Percentiles rank a stretch among this genome's conserved stretches.
Conservation (phyloP, 92 coral and sea anemone genomes). For the Paragorgia papillata region DNA sequence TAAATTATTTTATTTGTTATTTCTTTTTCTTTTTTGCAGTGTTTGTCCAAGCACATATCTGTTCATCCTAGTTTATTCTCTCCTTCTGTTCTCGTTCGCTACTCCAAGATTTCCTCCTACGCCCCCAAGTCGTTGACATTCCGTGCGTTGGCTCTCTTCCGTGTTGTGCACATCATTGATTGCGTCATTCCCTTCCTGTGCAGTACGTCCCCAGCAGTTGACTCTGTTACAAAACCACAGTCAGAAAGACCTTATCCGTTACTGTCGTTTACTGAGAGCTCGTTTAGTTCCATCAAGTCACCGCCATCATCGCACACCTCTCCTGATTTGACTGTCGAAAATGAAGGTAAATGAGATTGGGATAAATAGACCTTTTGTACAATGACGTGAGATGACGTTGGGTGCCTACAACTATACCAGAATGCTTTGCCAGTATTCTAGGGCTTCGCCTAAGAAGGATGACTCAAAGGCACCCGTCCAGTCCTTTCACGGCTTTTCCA, state of each 20-base stretch:
- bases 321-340: background rate
- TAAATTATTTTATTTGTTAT: no score
- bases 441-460: no score
- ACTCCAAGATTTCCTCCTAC: constrained; percentile 71
- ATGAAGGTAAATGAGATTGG: constrained; percentile 34
- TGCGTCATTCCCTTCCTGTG: constrained; percentile 72
- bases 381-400: no score
- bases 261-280: constrained; percentile 73
- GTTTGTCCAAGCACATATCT: constrained; percentile 77
- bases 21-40: constrained; percentile 58
- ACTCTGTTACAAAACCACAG: constrained; percentile 34
- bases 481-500: no score
- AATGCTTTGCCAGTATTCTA: no score
- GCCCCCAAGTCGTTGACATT: constrained; percentile 74
- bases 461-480: no score
- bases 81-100: constrained; percentile 52
- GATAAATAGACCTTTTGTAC: no score
- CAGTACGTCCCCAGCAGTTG: constrained; percentile 72
- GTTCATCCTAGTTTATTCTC: constrained; percentile 76
- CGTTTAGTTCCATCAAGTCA: constrained; percentile 68
- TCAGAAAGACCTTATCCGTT: constrained; percentile 69
- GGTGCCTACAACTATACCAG: no score
- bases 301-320: constrained; percentile 4
- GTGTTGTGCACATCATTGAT: constrained; percentile 86
- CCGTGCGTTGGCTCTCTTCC: constrained; percentile 78